phyloP scores from a whole-genome alignment of 37 sponge, comb jelly and placozoan species.

The Cliona cf. orientalis region DNA sequence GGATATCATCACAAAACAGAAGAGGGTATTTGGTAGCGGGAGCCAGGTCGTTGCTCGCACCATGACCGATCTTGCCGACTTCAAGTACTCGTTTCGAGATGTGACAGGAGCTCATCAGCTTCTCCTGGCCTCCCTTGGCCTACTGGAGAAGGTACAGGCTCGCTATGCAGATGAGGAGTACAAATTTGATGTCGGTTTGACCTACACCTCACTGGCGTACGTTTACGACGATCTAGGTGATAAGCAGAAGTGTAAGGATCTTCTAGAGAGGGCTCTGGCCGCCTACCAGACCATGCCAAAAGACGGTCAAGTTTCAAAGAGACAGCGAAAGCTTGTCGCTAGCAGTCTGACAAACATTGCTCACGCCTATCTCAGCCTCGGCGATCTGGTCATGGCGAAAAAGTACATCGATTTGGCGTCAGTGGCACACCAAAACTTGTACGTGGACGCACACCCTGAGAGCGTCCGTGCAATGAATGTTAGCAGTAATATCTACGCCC shows the following conservation, averaged over 20 bases:
- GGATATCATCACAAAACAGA: constrained; percentile 6
- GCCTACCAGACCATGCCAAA: constrained; percentile 61
- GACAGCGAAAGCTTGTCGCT: constrained; percentile 52
- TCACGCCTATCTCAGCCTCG: constrained; percentile 60
- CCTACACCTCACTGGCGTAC: constrained; percentile 57
- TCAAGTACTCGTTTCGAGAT: constrained; percentile 35
- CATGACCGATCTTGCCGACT: constrained; percentile 53
- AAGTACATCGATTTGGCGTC: constrained; percentile 67
- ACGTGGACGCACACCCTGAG: constrained; percentile 58
- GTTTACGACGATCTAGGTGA: constrained; percentile 55
- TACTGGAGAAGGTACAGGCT: constrained; percentile 29
- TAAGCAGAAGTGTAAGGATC: constrained; percentile 32
- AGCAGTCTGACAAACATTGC: constrained; percentile 74
- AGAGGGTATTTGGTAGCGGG: constrained; percentile 11
- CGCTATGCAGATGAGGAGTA: not conserved
- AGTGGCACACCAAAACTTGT: constrained; percentile 27
- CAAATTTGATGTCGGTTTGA: constrained; percentile 32
- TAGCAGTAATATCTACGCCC: constrained; percentile 38
- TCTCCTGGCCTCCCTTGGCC: constrained; percentile 27
- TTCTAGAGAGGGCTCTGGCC: constrained; percentile 61
- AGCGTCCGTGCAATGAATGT: constrained; percentile 55
- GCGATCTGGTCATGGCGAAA: constrained; percentile 62
- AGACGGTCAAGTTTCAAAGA: constrained; percentile 21
- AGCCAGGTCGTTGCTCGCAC: constrained; percentile 48
- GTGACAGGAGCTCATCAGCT: constrained; percentile 35